Evolutionary conservation across 2,113 vertebrate genomes (phyloP), one percentile per base, ranked within the genome.

Genomic region (Cyprinus carpio): DNA sequence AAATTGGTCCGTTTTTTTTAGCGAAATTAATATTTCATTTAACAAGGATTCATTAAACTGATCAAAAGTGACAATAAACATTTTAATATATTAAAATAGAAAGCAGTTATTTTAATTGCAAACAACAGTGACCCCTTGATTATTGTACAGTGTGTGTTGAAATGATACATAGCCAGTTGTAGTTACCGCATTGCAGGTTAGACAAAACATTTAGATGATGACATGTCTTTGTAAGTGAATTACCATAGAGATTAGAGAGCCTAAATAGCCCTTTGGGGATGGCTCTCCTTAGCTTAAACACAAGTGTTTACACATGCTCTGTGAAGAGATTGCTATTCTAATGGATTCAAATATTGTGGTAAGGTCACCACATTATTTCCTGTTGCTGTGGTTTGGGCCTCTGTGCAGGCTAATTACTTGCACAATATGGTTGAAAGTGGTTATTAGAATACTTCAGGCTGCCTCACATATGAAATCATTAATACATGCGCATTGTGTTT

Each of bases 141-240:
- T 40, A 83, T 87, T 83, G 43, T 54, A 87, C 67, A 10, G 46
- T n/a, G 18, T 84, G 69, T 67, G 15, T 54, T 56, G 65, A 84
- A 75, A 74, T 75, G 29, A 15, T 64, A 10, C 69, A 4, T 72
- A 51, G 49, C 12, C 31, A 60, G 12, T 20, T 80, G 46, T 71
- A 62, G 58, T 85, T 72, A 83, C 69, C n/a, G 51, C 20, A 64
- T 15, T 29, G 46, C 65, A 31, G 37, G 46, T 62, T 60, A 80
- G 40, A 81, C 40, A 46, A 23, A 69, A 75, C 40, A 46, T 34
- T 82, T 72, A 31, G 46, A 27, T 62, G 64, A 82, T 79, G 46
- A 67, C 67, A 87, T 76, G 29, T 37, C 56, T 85, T 75, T 56
- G 82, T 85, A 82, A 89, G 74, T 86, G 27, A 86, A 87, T 87